Evolutionary conservation across 2,113 vertebrate genomes (phyloP), one percentile per base, ranked within the genome.

Genomic region (Centropus bengalensis): DNA sequence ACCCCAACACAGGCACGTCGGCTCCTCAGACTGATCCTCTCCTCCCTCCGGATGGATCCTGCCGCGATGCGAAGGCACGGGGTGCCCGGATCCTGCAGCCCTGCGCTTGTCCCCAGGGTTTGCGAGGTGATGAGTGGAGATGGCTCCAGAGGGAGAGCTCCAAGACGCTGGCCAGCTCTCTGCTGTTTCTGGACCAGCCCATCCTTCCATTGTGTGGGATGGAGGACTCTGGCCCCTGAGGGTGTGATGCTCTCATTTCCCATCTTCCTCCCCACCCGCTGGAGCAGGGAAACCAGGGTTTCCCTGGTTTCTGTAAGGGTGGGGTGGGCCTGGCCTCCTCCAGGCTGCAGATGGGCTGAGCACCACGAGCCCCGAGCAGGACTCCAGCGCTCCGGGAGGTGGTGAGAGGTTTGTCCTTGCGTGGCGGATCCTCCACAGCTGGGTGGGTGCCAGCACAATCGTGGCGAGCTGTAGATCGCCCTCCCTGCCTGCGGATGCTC

Each of bases 21-120:
- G 63, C 54, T 68, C 17, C 78, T 63, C 42, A 30, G 47, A 22
- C 45, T 4, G 28, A 71, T 15, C 23, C 30, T 68, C 8, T 81
- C 54, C 62, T 69, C 73, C 36, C 36, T 32, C 30, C 1, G 0
- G 32, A 4, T 7, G 28, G 16, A 36, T 59, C 12, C 47, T 9
- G 3, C 27, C 20, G 1, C 0, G 21, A n/a, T 3, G 36, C 8
- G 36, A 67, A 51, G 56, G 5, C 14, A 18, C 0, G 10, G 1
- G 2, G 19, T 2, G 5, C 0, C 4, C 5, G 15, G 32, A n/a
- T 18, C 40, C 40, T 47, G 66, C 32, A 8, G 40, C 8, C 4
- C 40, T 0, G 0, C 20, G 32, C 16, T 6, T 54, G 62, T 6
- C 58, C 12, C 14, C 38, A 0, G 32, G 3, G 19, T 14, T 18